phyloP scores from a whole-genome alignment of 1,140 invertebrate species.

The Teleogryllus occipitalis region DNA sequence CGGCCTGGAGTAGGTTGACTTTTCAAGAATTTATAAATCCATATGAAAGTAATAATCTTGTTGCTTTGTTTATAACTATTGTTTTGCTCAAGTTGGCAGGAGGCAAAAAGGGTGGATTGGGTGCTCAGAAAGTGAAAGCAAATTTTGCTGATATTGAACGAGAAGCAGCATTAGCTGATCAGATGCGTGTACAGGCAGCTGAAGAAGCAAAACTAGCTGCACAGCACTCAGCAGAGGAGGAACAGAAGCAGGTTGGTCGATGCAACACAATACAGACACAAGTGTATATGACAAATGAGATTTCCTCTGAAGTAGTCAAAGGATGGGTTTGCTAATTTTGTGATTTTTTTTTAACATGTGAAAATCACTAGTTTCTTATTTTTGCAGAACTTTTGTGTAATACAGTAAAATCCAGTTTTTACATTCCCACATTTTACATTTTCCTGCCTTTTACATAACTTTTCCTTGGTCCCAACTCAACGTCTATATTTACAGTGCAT shows the following conservation, averaged over 20 bases:
- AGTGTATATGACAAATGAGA: background rate
- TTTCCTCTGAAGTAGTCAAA: background rate
- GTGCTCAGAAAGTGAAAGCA: constrained; percentile 88
- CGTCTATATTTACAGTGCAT: no score
- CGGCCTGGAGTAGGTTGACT: constrained; percentile 48
- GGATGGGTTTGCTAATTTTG: no score
- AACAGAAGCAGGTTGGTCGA: constrained; percentile 41
- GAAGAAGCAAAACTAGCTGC: constrained; percentile 30
- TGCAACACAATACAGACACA: no score
- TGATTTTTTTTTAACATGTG: no score
- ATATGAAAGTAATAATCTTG: background rate
- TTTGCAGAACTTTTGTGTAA: no score
- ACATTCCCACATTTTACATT: no score
- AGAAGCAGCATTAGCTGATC: constrained; percentile 72
- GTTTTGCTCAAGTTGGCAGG: constrained; percentile 55
- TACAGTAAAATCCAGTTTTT: no score
- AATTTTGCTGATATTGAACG: constrained; percentile 96
- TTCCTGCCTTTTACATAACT: no score
- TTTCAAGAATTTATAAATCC: background rate
- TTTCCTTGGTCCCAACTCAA: no score
- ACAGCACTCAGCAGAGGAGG: constrained; percentile 43
- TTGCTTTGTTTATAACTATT: background rate
- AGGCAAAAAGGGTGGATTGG: constrained; percentile 81
- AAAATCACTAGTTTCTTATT: no score
- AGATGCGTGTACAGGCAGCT: constrained; percentile 51